Conservation (phyloP, 2,888 invertebrate species). For the Pemphredon lugubris region DNA sequence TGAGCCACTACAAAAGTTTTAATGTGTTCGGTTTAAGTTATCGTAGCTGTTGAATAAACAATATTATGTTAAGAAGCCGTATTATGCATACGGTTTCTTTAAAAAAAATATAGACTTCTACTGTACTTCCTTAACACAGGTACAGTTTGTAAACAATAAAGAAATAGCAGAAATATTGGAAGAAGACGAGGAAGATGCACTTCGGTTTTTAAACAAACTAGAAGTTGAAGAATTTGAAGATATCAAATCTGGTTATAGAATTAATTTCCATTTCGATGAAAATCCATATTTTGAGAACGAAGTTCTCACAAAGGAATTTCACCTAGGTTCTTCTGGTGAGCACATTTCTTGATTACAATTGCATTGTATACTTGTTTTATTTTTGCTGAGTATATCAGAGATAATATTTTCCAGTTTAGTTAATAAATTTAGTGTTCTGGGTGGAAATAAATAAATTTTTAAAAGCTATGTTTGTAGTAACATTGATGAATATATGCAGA, state of each 20-base stretch:
- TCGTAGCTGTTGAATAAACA: no score
- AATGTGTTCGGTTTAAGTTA: no score
- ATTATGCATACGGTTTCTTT: no score
- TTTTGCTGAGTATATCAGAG: constrained; percentile 69
- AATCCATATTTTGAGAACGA: constrained; percentile 93
- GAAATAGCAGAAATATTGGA: constrained; percentile 90
- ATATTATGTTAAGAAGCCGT: no score
- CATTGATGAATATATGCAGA: neutral
- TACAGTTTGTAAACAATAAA: constrained; percentile 92
- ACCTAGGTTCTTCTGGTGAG: constrained; percentile 84
- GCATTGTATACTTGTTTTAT: neutral
- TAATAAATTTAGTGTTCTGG: no score
- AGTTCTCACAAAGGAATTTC: constrained; percentile 90
- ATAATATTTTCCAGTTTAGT: neutral
- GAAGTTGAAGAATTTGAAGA: constrained; percentile 94
- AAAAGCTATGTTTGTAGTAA: neutral
- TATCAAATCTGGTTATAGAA: constrained; percentile 91
- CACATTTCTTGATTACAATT: constrained; percentile 40
- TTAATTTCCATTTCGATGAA: constrained; percentile 89
- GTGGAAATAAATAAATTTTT: no score
- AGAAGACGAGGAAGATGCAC: constrained; percentile 91
- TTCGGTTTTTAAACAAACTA: constrained; percentile 87
- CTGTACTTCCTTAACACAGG: constrained; percentile 72
- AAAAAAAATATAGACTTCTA: no score
- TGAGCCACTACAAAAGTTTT: no score